Evolutionary conservation across 2,797 vertebrate species (phyloP).

Genomic region (Decapterus maruadsi): DNA sequence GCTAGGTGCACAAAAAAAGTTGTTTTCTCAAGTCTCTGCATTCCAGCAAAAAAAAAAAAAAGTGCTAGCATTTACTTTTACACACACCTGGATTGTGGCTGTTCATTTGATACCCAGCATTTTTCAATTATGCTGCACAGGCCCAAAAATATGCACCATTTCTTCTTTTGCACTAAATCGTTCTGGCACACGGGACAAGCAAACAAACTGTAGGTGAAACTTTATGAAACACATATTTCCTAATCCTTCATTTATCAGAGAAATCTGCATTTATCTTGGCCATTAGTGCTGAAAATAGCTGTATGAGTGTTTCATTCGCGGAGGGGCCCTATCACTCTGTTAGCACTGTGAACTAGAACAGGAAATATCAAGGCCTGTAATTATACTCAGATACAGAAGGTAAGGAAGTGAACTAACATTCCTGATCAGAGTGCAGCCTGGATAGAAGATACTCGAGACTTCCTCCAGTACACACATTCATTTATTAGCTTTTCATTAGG

Average conservation of each 20-base stretch:
- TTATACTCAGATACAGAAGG: constrained; percentile 77
- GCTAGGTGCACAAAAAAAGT: constrained; percentile 77
- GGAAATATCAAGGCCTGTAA: constrained; percentile 80
- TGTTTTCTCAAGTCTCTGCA: constrained; percentile 82
- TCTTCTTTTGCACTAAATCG: constrained; percentile 31
- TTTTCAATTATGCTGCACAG: constrained; percentile 63
- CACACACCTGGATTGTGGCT: constrained; percentile 78
- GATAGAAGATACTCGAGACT: constrained; percentile 60
- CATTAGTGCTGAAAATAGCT: constrained; percentile 60
- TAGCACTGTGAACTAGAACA: constrained; percentile 63
- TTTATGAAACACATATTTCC: constrained; percentile 59
- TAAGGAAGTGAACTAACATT: constrained; percentile 74
- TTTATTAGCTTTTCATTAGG: constrained; percentile 76
- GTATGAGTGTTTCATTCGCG: constrained; percentile 29
- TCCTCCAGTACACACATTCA: constrained; percentile 57
- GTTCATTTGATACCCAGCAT: constrained; percentile 73
- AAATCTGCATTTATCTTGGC: constrained; percentile 65
- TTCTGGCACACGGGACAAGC: constrained; percentile 44
- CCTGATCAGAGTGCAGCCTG: constrained; percentile 65
- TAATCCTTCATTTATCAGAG: constrained; percentile 54
- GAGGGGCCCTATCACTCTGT: constrained; percentile 59
- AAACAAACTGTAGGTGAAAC: constrained; percentile 57
- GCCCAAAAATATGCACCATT: constrained; percentile 45
- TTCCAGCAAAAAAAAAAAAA: constrained; percentile 70
- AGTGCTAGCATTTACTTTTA: constrained; percentile 69